A percentile compares a stretch with the other conserved stretches of the same genome.
Evolutionary conservation across 2,113 vertebrate genomes (phyloP).

Genomic region (Pholis gunnellus): DNA sequence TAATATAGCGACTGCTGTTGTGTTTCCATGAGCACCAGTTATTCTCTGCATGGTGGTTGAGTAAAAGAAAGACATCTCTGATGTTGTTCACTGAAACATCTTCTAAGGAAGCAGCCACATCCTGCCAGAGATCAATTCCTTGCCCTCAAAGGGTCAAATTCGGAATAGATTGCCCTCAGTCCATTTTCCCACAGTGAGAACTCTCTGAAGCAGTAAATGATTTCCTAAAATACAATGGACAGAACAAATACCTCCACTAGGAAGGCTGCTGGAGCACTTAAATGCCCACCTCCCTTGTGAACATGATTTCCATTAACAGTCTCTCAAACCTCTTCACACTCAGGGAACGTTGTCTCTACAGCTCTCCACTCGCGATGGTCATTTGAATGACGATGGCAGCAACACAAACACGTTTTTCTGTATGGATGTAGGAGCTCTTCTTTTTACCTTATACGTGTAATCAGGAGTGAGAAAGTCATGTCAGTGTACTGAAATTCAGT

Average conservation of each 20-base stretch:
- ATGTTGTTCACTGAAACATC: slow-evolving; percentile 50
- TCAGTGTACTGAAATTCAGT: background rate
- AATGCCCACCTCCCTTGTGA: slow-evolving; percentile 29
- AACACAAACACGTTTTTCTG: background rate
- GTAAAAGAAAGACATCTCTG: slow-evolving; percentile 19
- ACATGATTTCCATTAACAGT: slow-evolving; percentile 43
- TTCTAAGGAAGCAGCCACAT: slow-evolving; percentile 9
- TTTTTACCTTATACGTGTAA: background rate
- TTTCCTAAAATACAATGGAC: slow-evolving; percentile 56
- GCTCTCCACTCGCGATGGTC: background rate
- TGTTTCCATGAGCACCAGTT: slow-evolving; percentile 1
- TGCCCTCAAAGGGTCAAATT: slow-evolving; percentile 64
- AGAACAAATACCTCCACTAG: slow-evolving; percentile 38
- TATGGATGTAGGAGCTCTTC: background rate
- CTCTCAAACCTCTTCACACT: slow-evolving; percentile 28
- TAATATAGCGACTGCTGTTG: background rate
- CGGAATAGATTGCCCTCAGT: slow-evolving; percentile 63
- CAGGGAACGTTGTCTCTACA: background rate
- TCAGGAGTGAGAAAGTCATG: background rate
- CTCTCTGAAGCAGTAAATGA: slow-evolving; percentile 69
- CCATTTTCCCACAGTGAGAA: slow-evolving; percentile 67
- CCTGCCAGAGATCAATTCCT: slow-evolving; percentile 58
- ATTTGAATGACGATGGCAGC: background rate
- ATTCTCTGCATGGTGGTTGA: background rate
- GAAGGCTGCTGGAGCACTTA: slow-evolving; percentile 31